These are phyloP conservation scores for Petrocephalus microphthalmus DNA, from an alignment of 2,113 vertebrate genomes.

Conservation along the genomic window DNA sequence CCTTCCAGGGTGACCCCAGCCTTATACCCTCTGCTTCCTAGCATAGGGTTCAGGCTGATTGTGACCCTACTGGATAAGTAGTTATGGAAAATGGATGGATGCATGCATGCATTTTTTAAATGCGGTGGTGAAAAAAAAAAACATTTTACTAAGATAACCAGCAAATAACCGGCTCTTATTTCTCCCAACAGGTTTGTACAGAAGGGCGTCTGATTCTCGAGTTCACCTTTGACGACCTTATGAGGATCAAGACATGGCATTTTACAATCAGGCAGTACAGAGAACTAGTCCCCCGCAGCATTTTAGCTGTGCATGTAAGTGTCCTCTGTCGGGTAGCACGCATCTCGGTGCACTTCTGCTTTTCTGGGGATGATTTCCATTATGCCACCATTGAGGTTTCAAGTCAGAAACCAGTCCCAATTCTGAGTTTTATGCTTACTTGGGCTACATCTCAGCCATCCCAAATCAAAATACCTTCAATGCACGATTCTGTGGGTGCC, in stretches of 20 bases:
- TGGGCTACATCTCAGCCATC: not conserved
- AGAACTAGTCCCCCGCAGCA: conserved; percentile 94
- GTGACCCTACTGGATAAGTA: not conserved
- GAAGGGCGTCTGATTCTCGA: conserved; percentile 97
- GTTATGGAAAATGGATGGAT: not conserved
- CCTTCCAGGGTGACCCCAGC: not conserved
- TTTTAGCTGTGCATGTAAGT: conserved; percentile 99
- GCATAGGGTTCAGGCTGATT: not conserved
- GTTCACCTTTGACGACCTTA: conserved; percentile 97
- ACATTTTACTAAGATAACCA: not conserved
- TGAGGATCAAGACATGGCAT: conserved; percentile 99
- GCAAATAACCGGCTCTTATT: conserved; percentile 12
- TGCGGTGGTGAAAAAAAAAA: not conserved
- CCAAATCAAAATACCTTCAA: not conserved
- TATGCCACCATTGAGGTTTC: not conserved
- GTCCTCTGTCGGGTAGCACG: not conserved
- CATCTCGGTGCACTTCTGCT: not conserved
- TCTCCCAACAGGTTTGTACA: conserved; percentile 81
- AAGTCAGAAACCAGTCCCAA: not conserved
- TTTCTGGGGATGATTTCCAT: not conserved
- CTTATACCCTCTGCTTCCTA: not conserved
- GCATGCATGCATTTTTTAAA: not conserved
- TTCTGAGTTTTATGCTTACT: not conserved
- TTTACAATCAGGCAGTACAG: conserved; percentile 99
- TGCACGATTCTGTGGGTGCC: not conserved